Evolutionary conservation across 2,888 invertebrate genomes (phyloP).

Genomic region (Xylophagus ater): DNA sequence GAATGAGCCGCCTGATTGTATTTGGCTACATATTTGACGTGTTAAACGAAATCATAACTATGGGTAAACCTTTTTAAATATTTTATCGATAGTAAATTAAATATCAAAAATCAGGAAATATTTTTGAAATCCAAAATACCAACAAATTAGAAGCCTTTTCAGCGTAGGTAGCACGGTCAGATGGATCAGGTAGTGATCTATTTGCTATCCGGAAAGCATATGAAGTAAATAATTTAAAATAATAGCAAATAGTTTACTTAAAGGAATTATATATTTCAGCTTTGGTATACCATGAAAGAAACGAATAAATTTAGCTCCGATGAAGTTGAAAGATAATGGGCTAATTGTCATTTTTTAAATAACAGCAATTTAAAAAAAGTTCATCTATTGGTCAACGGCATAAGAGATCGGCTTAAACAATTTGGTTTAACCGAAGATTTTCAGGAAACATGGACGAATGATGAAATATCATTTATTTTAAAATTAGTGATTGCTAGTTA

Average conservation of each 20-base stretch:
- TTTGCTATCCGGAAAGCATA: slow-evolving; percentile 73
- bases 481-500: slow-evolving; percentile 45
- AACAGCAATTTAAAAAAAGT: slow-evolving; percentile 60
- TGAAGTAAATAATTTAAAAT: slow-evolving; percentile 43
- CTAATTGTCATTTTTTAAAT: slow-evolving; percentile 56
- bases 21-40: slow-evolving; percentile 79
- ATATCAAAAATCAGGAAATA: slow-evolving; percentile 65
- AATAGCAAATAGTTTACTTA: no score
- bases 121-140: slow-evolving; percentile 65
- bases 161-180: slow-evolving; percentile 70
- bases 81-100: no score
- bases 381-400: slow-evolving; percentile 57
- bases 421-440: slow-evolving; percentile 49
- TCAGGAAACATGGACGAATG: slow-evolving; percentile 38
- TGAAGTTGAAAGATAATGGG: slow-evolving; percentile 52
- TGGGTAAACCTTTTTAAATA: no score
- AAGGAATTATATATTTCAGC: no score
- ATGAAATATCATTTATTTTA: slow-evolving; percentile 49
- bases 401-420: slow-evolving; percentile 48
- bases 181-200: slow-evolving; percentile 69
- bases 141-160: slow-evolving; percentile 58
- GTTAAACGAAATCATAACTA: slow-evolving; percentile 72
- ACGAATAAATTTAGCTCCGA: slow-evolving; percentile 45
- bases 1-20: slow-evolving; percentile 69
- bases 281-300: slow-evolving; percentile 60